Evolutionary conservation across 2,113 vertebrate genomes (phyloP), one percentile per base, ranked within the genome.

Genomic region (Dinomys branickii): DNA sequence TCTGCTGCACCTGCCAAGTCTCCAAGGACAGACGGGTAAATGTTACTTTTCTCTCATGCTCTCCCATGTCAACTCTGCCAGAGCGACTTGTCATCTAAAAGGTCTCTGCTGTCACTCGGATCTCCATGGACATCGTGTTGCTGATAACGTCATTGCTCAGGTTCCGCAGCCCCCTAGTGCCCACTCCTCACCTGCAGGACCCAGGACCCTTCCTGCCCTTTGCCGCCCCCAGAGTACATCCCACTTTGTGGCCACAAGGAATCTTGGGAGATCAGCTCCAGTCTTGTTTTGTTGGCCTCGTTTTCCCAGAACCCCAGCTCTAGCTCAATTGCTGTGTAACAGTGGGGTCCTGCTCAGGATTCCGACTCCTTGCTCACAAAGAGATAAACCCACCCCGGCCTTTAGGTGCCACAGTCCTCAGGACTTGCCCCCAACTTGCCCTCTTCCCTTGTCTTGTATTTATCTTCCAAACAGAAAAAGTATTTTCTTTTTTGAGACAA

Each of bases 371-470:
- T 13, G 20, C n/a, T 88, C 33, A 24, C 33, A 86, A n/a, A 28
- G 0, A 38, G 2, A 30, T 2, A 4, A 3, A 10, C 10, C 3
- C 35, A 20, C 4, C 13, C 0, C 17, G 47, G 47, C 38, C 65
- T 41, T 22, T 19, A 12, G 19, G 11, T 1, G 9, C 28, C 63
- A 73, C 5, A 19, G 1, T 5, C 24, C 47, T 33, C 28, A 7
- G 5, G 5, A 58, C 12, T 4, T 41, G 54, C 38, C 22, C 52
- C 12, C 24, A 50, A 19, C 24, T 83, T 26, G n/a, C 3, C 17
- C 2, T 73, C 22, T 0, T 47, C 59, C n/a, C 63, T 78, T 61
- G 22, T 77, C 78, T 78, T 69, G 28, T 82, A 38, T 83, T 69
- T 26, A n/a, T 52, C 44, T 94, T 41, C n/a, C 38, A 59, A 91